Percentiles rank a stretch among this genome's conserved stretches.
Evolutionary conservation across 2,797 vertebrate species (phyloP).

Genomic region (Syncerus caffer): DNA sequence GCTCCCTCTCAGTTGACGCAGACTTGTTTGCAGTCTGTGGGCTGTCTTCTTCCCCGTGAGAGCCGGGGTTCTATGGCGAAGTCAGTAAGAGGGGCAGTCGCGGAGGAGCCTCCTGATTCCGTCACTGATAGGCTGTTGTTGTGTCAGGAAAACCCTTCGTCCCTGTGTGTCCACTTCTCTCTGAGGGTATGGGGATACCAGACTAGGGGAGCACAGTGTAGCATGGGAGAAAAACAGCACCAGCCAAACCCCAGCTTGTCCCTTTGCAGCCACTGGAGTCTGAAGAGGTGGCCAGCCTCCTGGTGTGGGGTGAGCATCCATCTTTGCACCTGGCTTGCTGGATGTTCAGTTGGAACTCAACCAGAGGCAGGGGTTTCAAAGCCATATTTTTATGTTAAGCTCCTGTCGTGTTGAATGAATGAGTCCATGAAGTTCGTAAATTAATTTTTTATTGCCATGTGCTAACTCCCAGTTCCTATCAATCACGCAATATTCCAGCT

Average conservation of each 20-base stretch:
- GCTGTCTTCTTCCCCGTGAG: background rate
- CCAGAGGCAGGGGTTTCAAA: background rate
- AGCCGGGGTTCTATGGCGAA: background rate
- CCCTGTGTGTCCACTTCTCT: fast-evolving
- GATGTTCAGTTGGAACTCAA: background rate
- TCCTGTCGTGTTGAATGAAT: background rate
- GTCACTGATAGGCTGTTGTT: background rate
- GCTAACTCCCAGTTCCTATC: background rate
- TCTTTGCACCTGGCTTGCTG: background rate
- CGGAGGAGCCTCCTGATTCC: background rate
- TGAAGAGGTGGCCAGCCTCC: background rate
- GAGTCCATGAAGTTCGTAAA: background rate
- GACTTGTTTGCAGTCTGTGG: background rate
- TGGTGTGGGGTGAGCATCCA: background rate
- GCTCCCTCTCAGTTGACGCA: background rate
- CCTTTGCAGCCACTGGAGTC: background rate
- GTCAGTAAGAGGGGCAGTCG: background rate
- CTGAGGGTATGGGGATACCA: background rate
- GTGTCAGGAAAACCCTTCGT: background rate
- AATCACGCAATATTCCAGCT: background rate
- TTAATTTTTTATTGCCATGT: background rate
- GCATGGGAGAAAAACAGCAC: background rate
- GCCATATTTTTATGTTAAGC: background rate
- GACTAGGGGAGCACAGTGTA: background rate
- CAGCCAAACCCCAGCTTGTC: background rate